These are phyloP conservation scores for Nomia melanderi DNA, from an alignment of 1,140 invertebrate genomes.

Conservation along the genomic window DNA sequence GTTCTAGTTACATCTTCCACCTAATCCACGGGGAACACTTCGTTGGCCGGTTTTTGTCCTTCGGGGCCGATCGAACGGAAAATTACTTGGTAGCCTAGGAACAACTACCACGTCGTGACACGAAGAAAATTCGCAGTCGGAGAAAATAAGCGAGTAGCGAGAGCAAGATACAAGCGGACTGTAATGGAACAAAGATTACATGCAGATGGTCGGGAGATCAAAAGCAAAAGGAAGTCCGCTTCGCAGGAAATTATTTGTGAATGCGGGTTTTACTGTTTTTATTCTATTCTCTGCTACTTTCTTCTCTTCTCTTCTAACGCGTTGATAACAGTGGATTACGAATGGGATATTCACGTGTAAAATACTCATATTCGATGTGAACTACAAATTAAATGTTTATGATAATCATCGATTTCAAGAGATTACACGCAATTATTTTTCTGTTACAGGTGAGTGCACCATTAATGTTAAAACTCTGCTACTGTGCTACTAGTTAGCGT, in stretches of 20 bases:
- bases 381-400: too few relatives aligned
- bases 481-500: neutral
- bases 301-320: too few relatives aligned
- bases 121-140: neutral
- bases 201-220: neutral
- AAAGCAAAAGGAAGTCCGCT: neutral
- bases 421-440: neutral
- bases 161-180: neutral
- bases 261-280: too few relatives aligned
- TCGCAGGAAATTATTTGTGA: neutral
- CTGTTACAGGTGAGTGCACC: slow-evolving; percentile 34
- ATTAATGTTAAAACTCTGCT: too few relatives aligned
- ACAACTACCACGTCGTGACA: slow-evolving; percentile 3
- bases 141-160: neutral
- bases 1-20: slow-evolving; percentile 17
- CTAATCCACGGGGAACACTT: slow-evolving; percentile 38
- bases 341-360: too few relatives aligned
- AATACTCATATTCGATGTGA: too few relatives aligned
- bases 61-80: slow-evolving; percentile 58
- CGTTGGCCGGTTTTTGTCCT: slow-evolving; percentile 53
- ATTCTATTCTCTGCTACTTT: too few relatives aligned
- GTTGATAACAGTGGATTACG: too few relatives aligned
- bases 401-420: too few relatives aligned
- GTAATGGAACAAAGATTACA: neutral
- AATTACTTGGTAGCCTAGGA: slow-evolving; percentile 53